A percentile compares a stretch with the other conserved stretches of the same genome.
Evolutionary conservation across 2,113 vertebrate genomes (phyloP).

Genomic region (Stigmatopora nigra): DNA sequence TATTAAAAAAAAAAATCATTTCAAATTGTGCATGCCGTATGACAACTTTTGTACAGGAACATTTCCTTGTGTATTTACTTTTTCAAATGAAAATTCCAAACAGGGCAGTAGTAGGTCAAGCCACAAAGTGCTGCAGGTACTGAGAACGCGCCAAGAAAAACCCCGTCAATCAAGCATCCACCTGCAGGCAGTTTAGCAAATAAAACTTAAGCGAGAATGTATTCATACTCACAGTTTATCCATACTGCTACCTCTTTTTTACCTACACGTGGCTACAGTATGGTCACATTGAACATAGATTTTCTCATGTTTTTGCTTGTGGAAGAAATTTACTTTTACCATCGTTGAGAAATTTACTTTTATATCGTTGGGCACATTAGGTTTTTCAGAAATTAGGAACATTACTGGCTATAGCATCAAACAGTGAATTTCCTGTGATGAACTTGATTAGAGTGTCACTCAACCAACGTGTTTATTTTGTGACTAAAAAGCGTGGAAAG

Average conservation of each 20-base stretch:
- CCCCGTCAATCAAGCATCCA: slow-evolving; percentile 52
- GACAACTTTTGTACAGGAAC: not conserved
- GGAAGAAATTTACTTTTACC: slow-evolving; percentile 50
- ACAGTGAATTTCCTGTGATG: slow-evolving; percentile 25
- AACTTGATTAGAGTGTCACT: slow-evolving; percentile 23
- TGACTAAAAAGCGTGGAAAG: slow-evolving; percentile 6
- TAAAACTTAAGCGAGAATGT: slow-evolving; percentile 42
- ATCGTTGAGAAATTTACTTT: slow-evolving; percentile 46
- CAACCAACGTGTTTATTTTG: not conserved
- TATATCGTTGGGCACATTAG: slow-evolving; percentile 29
- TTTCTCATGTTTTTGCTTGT: slow-evolving; percentile 64
- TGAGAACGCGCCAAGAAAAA: slow-evolving; percentile 36
- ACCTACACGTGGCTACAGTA: slow-evolving; percentile 49
- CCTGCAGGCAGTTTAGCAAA: slow-evolving; percentile 56
- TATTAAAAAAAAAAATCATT: too few relatives aligned
- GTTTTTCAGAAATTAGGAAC: slow-evolving; percentile 45
- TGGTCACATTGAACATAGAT: slow-evolving; percentile 41
- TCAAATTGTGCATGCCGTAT: too few relatives aligned
- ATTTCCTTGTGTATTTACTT: slow-evolving; percentile 19
- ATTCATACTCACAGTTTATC: slow-evolving; percentile 55
- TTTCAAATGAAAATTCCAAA: slow-evolving; percentile 27
- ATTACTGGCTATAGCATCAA: slow-evolving; percentile 40
- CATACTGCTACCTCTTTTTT: slow-evolving; percentile 50
- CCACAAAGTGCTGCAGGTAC: slow-evolving; percentile 14
- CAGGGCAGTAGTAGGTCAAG: slow-evolving; percentile 39